These are phyloP conservation scores for Synergus itoensis DNA, from an alignment of 2,888 invertebrate species.

Conservation along the genomic window DNA sequence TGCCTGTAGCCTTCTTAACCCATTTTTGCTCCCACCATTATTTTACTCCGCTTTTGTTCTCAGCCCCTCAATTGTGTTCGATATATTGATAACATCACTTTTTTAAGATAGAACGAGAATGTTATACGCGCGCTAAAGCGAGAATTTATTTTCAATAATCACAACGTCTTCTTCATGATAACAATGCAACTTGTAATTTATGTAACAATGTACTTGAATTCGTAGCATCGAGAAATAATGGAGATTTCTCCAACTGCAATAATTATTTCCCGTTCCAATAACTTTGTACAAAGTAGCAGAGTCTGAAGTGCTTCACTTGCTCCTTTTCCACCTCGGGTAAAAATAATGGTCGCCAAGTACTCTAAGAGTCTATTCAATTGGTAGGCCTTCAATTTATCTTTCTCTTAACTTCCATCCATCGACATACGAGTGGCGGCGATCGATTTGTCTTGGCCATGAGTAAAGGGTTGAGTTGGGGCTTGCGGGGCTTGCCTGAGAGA, in stretches of 20 bases:
- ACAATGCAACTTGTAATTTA: too few species aligned
- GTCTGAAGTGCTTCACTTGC: slow-evolving; percentile 42
- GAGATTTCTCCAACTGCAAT: slow-evolving; percentile 23
- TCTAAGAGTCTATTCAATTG: slow-evolving; percentile 49
- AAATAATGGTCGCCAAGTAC: slow-evolving; percentile 50
- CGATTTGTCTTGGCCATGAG: slow-evolving; percentile 53
- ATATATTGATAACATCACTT: too few species aligned
- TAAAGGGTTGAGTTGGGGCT: slow-evolving; percentile 53
- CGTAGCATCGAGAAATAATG: neutral
- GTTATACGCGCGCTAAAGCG: too few species aligned
- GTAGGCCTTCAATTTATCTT: slow-evolving; percentile 59
- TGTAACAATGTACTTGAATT: neutral
- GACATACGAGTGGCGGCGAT: slow-evolving; percentile 47
- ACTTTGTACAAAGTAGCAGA: slow-evolving; percentile 39
- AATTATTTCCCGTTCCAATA: slow-evolving; percentile 43
- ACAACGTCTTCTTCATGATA: too few species aligned
- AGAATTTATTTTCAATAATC: too few species aligned
- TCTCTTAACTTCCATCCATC: slow-evolving; percentile 54
- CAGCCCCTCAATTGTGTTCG: too few species aligned
- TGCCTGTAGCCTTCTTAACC: too few species aligned
- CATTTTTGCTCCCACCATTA: too few species aligned
- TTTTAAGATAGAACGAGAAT: too few species aligned
- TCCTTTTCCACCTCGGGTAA: slow-evolving; percentile 42
- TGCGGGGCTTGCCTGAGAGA: slow-evolving; percentile 52
- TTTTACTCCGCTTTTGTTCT: too few species aligned